Evolutionary conservation across 1,140 invertebrate species (phyloP), one percentile per base, ranked within the genome.

Genomic region (Lasioglossum baleicum): DNA sequence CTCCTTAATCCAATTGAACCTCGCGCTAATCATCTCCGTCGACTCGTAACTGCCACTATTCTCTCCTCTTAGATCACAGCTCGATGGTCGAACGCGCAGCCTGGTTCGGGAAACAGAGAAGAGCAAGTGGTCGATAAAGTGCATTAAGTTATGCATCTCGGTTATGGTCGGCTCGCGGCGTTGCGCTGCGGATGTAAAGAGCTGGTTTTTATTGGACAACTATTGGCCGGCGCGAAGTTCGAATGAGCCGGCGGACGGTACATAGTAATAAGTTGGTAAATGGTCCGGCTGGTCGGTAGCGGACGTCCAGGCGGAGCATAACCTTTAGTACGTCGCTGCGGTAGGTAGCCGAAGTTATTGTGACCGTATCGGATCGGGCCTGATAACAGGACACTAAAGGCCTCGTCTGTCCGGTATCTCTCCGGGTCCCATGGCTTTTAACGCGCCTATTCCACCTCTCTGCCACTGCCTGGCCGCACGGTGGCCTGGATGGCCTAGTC

Each of bases 301-400:
- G 51, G 68, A 22, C 20, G 67, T 40, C 15, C 76, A 44, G 61
- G 26, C 15, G 17, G 76, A 79, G 82, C 75, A 84, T 82, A 85
- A 87, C 81, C 83, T 75, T 82, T 82, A 73, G 64, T 66, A 71
- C 61, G 68, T 64, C 83, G 76, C 89, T 90, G 89, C 89, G 89
- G 89, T 90, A 90, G 89, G 89, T 90, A 89, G 88, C 77, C 72
- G 26, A 75, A 77, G 82, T 84, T 86, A 88, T 85, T 83, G 77
- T 81, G 64, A 86, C 79, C 82, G 78, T 89, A 90, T 90, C 88
- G 88, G 87, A 89, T 89, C 84, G 83, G 84, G 64, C n/a, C 84
- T 89, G 89, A 90, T 90, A 90, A 89, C 73, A 83, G 84, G 80
- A 83, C 83, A 83, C 83, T 88, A 87, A 88, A 90, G 82, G 85